A percentile compares a stretch with the other conserved stretches of the same genome.
These are phyloP conservation scores for Micrasema minimum DNA, from an alignment of 1,140 invertebrate species.

Conservation along the genomic window DNA sequence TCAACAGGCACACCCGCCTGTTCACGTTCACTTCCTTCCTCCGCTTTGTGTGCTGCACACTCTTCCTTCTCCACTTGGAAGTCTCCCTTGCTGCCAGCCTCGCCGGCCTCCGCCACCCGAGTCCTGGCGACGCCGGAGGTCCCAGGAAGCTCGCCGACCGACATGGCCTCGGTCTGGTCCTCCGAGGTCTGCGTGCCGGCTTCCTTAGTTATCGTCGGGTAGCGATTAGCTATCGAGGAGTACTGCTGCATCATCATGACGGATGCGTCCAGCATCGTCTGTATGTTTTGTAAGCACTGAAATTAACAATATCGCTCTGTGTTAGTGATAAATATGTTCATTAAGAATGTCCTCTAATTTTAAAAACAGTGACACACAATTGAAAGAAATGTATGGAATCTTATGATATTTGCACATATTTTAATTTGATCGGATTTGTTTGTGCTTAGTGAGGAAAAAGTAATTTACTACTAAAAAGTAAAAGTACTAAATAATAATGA, in stretches of 20 bases:
- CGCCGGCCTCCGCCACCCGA: not conserved
- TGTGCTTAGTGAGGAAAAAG: too few species aligned
- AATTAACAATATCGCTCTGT: conserved; percentile 41
- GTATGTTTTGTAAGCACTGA: conserved; percentile 85
- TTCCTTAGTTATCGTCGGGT: conserved; percentile 56
- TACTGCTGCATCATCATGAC: conserved; percentile 92
- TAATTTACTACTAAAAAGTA: too few species aligned
- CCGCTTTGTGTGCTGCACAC: not conserved
- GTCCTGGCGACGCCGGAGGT: not conserved
- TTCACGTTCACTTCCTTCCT: not conserved
- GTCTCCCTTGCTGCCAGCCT: not conserved
- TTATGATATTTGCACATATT: too few species aligned
- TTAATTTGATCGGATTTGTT: too few species aligned
- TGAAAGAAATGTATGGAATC: too few species aligned
- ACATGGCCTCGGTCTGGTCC: conserved; percentile 28
- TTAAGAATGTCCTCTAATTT: too few species aligned
- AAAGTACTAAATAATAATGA: too few species aligned
- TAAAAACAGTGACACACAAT: too few species aligned
- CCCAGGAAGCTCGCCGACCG: conserved; percentile 1
- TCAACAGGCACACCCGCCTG: not conserved
- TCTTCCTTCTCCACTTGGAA: not conserved
- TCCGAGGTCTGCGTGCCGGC: conserved; percentile 65
- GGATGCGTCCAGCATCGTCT: conserved; percentile 87
- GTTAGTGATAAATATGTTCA: too few species aligned
- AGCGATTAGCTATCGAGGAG: conserved; percentile 69